These are phyloP conservation scores for Anseranas semipalmata DNA, from an alignment of 2,113 vertebrate genomes.

Conservation along the genomic window DNA sequence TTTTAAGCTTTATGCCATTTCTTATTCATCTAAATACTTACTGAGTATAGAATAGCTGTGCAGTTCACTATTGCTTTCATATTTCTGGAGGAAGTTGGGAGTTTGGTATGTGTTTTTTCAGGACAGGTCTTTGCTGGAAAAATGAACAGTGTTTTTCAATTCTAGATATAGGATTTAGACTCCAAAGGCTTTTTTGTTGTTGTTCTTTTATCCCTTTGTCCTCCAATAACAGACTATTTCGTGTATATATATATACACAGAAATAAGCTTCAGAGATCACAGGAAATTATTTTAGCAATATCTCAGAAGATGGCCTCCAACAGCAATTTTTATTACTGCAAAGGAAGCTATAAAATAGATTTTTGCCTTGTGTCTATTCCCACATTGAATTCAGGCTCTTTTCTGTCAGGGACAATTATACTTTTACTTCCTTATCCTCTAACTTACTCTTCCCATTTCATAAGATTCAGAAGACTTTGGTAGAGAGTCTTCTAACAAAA, in stretches of 20 bases:
- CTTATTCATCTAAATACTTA: background rate
- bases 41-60: background rate
- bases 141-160: background rate
- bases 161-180: background rate
- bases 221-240: background rate
- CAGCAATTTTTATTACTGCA: constrained; percentile 24
- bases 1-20: background rate
- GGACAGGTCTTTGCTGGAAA: background rate
- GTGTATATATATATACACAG: background rate
- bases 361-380: background rate
- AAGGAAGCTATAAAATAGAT: background rate
- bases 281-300: constrained; percentile 31
- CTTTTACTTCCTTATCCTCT: background rate
- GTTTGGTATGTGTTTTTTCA: background rate
- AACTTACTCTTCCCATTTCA: background rate
- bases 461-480: background rate
- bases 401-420: background rate
- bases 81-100: background rate
- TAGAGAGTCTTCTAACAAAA: background rate
- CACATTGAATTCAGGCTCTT: background rate
- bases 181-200: background rate
- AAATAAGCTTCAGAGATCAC: constrained; percentile 20
- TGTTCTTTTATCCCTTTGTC: constrained; percentile 2
- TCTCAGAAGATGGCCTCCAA: constrained; percentile 27
- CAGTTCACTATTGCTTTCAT: background rate